phyloP scores from a whole-genome alignment of 2,888 invertebrate genomes.

The Rhagonycha fulva region DNA sequence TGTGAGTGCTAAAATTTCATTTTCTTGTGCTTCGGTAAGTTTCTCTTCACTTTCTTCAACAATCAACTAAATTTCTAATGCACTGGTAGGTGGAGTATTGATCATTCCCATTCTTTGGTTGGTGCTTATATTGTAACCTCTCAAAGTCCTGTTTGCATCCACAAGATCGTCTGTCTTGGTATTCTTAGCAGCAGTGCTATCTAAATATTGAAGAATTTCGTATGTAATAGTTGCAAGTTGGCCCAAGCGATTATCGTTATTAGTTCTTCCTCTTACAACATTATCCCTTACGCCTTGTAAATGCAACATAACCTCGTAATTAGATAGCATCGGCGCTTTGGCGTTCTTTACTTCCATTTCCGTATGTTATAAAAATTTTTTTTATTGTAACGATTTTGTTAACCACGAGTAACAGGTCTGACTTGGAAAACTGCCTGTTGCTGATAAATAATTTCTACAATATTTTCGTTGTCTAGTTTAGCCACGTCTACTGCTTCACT shows the following conservation, averaged over 20 bases:
- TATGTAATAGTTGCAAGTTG: slow-evolving; percentile 81
- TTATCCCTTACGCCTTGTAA: slow-evolving; percentile 72
- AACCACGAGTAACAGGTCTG: slow-evolving; percentile 85
- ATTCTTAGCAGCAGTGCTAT: slow-evolving; percentile 75
- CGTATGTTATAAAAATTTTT: too few relatives aligned
- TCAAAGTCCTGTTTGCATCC: slow-evolving; percentile 70
- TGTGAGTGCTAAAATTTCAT: slow-evolving; percentile 70
- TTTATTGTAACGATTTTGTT: too few relatives aligned
- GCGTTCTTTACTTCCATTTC: too few relatives aligned
- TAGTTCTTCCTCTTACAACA: slow-evolving; percentile 55
- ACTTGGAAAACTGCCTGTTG: slow-evolving; percentile 96
- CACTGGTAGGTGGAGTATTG: slow-evolving; percentile 81
- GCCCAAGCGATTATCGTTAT: slow-evolving; percentile 72
- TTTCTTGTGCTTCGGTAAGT: slow-evolving; percentile 80
- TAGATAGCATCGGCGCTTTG: slow-evolving; percentile 69
- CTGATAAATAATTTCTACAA: slow-evolving; percentile 92
- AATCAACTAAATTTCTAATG: slow-evolving; percentile 85
- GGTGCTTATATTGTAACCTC: slow-evolving; percentile 76
- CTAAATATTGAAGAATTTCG: slow-evolving; percentile 81
- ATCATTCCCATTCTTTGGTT: slow-evolving; percentile 85
- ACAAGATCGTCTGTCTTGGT: slow-evolving; percentile 70
- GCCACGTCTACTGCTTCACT: slow-evolving; percentile 71
- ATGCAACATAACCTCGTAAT: slow-evolving; percentile 75
- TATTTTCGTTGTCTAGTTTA: slow-evolving; percentile 76
- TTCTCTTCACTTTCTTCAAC: slow-evolving; percentile 92